Conservation (phyloP, 2,888 invertebrate genomes). For the Phania funesta region DNA sequence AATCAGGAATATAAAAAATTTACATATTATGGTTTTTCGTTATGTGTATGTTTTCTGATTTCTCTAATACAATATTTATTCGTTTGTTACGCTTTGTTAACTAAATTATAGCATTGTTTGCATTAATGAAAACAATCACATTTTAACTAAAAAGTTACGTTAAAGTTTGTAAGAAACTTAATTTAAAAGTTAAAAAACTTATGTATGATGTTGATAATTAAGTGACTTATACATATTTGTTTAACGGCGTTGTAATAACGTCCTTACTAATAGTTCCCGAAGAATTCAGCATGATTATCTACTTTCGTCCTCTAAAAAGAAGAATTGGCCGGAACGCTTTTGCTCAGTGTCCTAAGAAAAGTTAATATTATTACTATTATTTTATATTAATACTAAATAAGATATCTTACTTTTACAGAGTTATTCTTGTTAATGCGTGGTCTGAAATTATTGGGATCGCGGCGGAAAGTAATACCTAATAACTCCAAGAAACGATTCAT, state of each 20-base stretch:
- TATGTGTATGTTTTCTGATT: conserved; percentile 18
- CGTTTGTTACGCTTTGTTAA: conserved; percentile 23
- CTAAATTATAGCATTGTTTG: conserved; percentile 11
- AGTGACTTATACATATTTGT: background rate
- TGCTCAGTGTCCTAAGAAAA: conserved; percentile 93
- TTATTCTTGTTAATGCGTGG: conserved; percentile 98
- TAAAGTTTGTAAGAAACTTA: background rate
- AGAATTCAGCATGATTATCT: conserved; percentile 37
- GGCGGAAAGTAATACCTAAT: conserved; percentile 97
- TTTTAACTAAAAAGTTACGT: conserved; percentile 31
- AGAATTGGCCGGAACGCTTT: conserved; percentile 98
- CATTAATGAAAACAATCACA: conserved; percentile 14
- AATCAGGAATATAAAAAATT: too few species aligned
- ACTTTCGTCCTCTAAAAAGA: conserved; percentile 94
- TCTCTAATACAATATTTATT: conserved; percentile 12
- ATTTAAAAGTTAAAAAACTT: conserved; percentile 19
- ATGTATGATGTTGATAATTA: conserved; percentile 3
- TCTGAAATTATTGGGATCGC: conserved; percentile 99
- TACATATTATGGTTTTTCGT: background rate
- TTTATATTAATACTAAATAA: background rate
- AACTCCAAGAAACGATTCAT: conserved; percentile 99
- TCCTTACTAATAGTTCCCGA: background rate
- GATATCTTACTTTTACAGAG: conserved; percentile 90
- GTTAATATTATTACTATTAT: conserved; percentile 4
- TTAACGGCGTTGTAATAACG: background rate